These are phyloP conservation scores for Nasonia oneida DNA, from an alignment of 2,888 invertebrate genomes.

Conservation along the genomic window DNA sequence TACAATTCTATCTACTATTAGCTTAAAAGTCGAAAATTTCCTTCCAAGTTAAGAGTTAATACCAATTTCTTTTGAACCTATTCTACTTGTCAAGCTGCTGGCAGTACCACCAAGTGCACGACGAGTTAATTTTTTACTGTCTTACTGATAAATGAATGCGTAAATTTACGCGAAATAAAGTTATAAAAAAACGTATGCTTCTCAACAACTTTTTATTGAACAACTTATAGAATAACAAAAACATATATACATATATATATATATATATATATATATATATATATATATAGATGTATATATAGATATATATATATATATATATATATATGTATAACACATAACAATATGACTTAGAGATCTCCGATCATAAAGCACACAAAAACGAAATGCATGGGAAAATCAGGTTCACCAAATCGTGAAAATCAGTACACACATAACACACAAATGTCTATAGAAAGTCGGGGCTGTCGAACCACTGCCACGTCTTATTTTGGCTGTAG, in stretches of 20 bases:
- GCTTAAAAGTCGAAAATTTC: background rate
- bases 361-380: background rate
- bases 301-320: background rate
- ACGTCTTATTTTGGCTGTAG: constrained; percentile 79
- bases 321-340: background rate
- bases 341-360: constrained; percentile 39
- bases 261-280: background rate
- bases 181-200: background rate
- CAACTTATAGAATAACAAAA: constrained; percentile 17
- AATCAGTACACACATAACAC: background rate
- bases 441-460: constrained; percentile 73
- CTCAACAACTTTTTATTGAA: constrained; percentile 18
- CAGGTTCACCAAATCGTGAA: background rate
- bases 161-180: background rate
- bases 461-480: constrained; percentile 84
- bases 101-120: background rate
- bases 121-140: background rate
- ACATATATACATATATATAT: background rate
- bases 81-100: background rate
- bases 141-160: background rate
- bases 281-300: background rate
- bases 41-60: background rate
- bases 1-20: background rate
- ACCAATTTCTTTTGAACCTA: background rate
- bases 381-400: background rate